phyloP scores from a whole-genome alignment of 1,140 invertebrate genomes.

The Periplaneta americana region DNA sequence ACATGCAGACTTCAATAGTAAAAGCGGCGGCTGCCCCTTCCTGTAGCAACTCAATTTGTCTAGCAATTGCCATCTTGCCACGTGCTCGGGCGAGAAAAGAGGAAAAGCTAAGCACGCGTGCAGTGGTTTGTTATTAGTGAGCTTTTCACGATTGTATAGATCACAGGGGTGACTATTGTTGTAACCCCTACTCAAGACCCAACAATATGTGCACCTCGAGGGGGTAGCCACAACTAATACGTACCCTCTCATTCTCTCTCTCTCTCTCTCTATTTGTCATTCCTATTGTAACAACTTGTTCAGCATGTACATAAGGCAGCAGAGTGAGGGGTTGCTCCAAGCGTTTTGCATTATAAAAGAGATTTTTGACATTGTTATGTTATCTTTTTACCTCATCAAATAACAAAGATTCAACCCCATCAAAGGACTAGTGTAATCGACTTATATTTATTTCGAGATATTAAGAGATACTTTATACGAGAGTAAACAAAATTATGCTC shows the following conservation, averaged over 20 bases:
- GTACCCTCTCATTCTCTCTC: background rate
- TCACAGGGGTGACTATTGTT: background rate
- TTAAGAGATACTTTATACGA: background rate
- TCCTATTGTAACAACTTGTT: background rate
- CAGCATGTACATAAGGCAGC: background rate
- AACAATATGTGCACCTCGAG: background rate
- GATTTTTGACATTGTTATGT: background rate
- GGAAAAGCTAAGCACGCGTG: background rate
- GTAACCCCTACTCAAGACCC: background rate
- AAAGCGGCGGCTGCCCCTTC: too few species aligned
- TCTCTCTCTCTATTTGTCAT: background rate
- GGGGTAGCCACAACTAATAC: background rate
- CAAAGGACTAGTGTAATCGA: background rate
- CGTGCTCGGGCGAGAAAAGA: background rate
- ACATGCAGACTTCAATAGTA: too few species aligned
- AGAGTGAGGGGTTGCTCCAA: background rate
- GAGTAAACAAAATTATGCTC: background rate
- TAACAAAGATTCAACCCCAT: background rate
- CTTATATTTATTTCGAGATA: background rate
- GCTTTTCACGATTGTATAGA: background rate
- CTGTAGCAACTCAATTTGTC: background rate
- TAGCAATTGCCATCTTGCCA: background rate
- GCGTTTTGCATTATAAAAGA: background rate
- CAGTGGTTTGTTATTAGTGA: background rate
- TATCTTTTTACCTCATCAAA: background rate